Evolutionary conservation across 2,888 invertebrate genomes (phyloP).

Genomic region (Ametastegia equiseti): DNA sequence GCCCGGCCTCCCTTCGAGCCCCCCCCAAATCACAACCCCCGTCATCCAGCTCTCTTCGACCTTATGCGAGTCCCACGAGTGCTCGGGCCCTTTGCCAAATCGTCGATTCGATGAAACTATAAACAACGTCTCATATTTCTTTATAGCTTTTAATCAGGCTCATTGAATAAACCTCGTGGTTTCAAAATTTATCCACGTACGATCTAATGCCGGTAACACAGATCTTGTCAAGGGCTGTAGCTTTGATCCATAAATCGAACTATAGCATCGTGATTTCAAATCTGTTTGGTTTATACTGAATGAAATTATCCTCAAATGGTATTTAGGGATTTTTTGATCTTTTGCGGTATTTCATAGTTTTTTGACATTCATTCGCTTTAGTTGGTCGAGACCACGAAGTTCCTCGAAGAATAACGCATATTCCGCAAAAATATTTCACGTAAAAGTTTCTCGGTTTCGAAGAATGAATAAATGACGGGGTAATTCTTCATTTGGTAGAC

Average conservation of each 20-base stretch:
- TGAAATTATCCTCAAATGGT: neutral
- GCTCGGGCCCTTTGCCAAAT: slow-evolving; percentile 54
- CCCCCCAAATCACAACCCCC: slow-evolving; percentile 20
- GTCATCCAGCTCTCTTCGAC: slow-evolving; percentile 1
- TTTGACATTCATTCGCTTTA: too few relatives aligned
- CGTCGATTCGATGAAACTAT: slow-evolving; percentile 59
- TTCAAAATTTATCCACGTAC: neutral
- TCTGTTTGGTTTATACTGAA: neutral
- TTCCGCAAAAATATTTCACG: too few relatives aligned
- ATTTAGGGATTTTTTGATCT: neutral
- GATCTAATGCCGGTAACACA: neutral
- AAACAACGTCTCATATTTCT: neutral
- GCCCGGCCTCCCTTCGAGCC: too few relatives aligned
- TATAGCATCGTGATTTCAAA: neutral
- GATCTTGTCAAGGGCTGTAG: neutral
- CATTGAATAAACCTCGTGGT: neutral
- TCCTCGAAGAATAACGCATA: too few relatives aligned
- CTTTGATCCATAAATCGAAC: neutral
- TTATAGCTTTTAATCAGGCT: slow-evolving; percentile 24
- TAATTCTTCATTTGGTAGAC: too few relatives aligned
- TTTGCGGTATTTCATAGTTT: neutral
- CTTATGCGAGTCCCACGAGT: slow-evolving; percentile 34
- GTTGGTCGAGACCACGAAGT: too few relatives aligned
- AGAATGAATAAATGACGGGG: too few relatives aligned
- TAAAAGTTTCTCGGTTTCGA: too few relatives aligned